Evolutionary conservation across 35 echinoderm and acorn worm species (phyloP).

Genomic region (Chiridota heheva): DNA sequence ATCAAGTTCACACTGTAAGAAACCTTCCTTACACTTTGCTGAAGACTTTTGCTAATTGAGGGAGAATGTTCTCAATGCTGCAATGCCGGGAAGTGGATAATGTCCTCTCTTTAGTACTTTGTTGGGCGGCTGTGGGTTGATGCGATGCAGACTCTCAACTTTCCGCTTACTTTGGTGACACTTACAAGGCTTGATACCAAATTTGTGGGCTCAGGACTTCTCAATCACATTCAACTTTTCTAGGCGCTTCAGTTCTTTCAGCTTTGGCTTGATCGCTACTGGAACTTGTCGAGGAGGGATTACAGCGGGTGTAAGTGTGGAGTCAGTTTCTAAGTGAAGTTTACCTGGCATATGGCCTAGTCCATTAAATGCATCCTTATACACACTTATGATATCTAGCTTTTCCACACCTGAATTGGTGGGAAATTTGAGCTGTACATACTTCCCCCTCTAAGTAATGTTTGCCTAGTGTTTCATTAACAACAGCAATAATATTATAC

Average conservation of each 20-base stretch:
- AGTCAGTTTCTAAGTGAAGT: constrained; percentile 10
- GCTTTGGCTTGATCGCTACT: constrained; percentile 55
- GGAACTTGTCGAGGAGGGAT: constrained; percentile 57
- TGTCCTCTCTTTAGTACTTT: not conserved
- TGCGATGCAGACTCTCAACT: constrained; percentile 26
- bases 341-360: constrained; percentile 45
- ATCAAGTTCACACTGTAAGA: constrained; percentile 36
- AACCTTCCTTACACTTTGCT: constrained; percentile 60
- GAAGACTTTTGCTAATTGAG: constrained; percentile 50
- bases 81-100: constrained; percentile 2
- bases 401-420: too few relatives aligned
- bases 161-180: constrained; percentile 26
- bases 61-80: not conserved
- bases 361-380: too few relatives aligned
- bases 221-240: constrained; percentile 55
- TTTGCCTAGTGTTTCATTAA: too few relatives aligned
- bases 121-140: constrained; percentile 24
- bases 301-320: constrained; percentile 10
- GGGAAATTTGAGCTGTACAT: too few relatives aligned
- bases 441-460: too few relatives aligned
- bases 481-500: too few relatives aligned
- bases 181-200: constrained; percentile 55
- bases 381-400: not conserved
- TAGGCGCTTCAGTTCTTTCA: constrained; percentile 55
- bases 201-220: constrained; percentile 60